phyloP scores from a whole-genome alignment of 2,797 vertebrate genomes.

The Gymnothorax javanicus region DNA sequence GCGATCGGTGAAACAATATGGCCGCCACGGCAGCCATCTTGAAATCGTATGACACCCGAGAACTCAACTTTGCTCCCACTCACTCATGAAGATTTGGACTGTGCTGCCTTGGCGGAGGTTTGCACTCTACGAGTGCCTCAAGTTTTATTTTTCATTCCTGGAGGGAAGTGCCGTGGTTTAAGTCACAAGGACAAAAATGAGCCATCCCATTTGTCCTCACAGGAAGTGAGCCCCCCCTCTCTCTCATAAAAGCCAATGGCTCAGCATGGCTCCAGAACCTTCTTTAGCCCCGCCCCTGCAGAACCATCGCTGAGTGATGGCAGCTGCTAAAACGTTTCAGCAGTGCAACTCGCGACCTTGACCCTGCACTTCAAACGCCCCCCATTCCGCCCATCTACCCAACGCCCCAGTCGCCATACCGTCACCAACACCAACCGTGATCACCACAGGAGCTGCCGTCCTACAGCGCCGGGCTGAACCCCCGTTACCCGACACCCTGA shows the following conservation, averaged over 20 bases:
- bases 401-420: neutral
- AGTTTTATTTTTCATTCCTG: neutral
- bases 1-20: too few species aligned
- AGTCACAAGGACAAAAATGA: neutral
- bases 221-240: neutral
- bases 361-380: neutral
- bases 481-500: neutral
- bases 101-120: too few species aligned
- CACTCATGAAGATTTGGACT: too few species aligned
- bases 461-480: neutral
- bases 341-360: neutral
- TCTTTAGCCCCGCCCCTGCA: neutral
- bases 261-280: neutral
- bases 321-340: neutral
- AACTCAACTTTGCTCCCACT: too few species aligned
- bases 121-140: too few species aligned
- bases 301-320: neutral
- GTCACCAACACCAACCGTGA: neutral
- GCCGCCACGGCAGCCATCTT: too few species aligned
- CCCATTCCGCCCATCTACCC: neutral
- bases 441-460: neutral
- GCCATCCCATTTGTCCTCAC: neutral
- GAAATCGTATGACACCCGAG: too few species aligned
- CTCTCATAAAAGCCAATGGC: neutral
- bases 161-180: constrained; percentile 13